These are phyloP conservation scores for Calameuta idolon DNA, from an alignment of 2,888 invertebrate genomes.

Conservation along the genomic window DNA sequence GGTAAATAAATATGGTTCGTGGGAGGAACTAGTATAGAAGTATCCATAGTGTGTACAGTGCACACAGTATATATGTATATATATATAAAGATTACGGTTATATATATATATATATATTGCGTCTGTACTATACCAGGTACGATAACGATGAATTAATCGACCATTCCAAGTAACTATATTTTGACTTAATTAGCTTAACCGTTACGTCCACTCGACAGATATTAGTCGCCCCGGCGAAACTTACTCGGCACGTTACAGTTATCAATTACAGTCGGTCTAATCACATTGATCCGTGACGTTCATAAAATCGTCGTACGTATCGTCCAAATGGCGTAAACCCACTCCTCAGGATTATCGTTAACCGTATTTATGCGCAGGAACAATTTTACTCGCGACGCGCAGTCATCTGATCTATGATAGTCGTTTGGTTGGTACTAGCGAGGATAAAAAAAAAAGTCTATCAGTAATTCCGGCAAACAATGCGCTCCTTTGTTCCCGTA, in stretches of 20 bases:
- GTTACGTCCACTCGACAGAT: slow-evolving; percentile 14
- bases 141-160: slow-evolving; percentile 41
- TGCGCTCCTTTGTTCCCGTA: background rate
- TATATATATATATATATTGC: background rate
- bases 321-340: background rate
- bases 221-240: background rate
- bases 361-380: background rate
- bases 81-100: too few species aligned
- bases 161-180: slow-evolving; percentile 69
- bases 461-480: background rate
- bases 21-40: background rate
- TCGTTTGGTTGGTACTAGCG: background rate
- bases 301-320: background rate
- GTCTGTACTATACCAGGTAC: background rate
- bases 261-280: background rate
- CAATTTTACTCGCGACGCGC: background rate
- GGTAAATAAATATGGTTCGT: background rate
- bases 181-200: slow-evolving; percentile 69
- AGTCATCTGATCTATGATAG: background rate
- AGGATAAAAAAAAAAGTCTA: background rate
- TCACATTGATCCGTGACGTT: background rate
- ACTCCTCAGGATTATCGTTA: background rate
- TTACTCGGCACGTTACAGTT: background rate
- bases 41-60: background rate
- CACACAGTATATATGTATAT: background rate